Percentiles rank a stretch among this genome's conserved stretches.
These are phyloP conservation scores for Pithys albifrons DNA, from an alignment of 2,113 vertebrate genomes.

Conservation along the genomic window DNA sequence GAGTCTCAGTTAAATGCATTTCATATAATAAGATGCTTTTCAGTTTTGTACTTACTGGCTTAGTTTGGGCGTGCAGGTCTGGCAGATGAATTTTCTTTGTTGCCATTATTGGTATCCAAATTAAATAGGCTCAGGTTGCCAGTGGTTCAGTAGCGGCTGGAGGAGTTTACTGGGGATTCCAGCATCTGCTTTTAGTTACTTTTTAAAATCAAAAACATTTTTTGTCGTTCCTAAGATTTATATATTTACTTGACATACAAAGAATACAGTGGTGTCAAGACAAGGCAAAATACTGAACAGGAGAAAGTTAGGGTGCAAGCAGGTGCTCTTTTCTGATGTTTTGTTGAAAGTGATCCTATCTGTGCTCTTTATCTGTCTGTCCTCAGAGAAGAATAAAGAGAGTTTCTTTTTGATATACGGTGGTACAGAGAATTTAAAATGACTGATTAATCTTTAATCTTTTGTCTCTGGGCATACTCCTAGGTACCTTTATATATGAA, in stretches of 20 bases:
- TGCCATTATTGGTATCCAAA: constrained; percentile 68
- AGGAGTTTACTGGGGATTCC: constrained; percentile 64
- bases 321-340: constrained; percentile 14
- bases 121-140: constrained; percentile 70
- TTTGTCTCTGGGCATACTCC: constrained; percentile 4
- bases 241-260: constrained; percentile 39
- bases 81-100: constrained; percentile 63
- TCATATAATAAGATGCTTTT: constrained; percentile 9
- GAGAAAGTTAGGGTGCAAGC: constrained; percentile 14
- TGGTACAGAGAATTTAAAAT: constrained; percentile 48
- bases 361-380: constrained; percentile 31
- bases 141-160: constrained; percentile 75
- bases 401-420: constrained; percentile 24
- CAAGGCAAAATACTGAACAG: not conserved
- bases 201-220: constrained; percentile 68
- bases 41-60: constrained; percentile 32
- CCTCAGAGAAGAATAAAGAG: constrained; percentile 33
- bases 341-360: constrained; percentile 44
- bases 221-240: constrained; percentile 45
- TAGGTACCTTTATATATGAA: constrained; percentile 37
- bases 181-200: constrained; percentile 73
- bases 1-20: not conserved
- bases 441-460: constrained; percentile 56
- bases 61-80: constrained; percentile 39
- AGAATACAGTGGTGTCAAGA: not conserved